phyloP scores from a whole-genome alignment of 2,113 vertebrate species.

The Semnopithecus entellus region DNA sequence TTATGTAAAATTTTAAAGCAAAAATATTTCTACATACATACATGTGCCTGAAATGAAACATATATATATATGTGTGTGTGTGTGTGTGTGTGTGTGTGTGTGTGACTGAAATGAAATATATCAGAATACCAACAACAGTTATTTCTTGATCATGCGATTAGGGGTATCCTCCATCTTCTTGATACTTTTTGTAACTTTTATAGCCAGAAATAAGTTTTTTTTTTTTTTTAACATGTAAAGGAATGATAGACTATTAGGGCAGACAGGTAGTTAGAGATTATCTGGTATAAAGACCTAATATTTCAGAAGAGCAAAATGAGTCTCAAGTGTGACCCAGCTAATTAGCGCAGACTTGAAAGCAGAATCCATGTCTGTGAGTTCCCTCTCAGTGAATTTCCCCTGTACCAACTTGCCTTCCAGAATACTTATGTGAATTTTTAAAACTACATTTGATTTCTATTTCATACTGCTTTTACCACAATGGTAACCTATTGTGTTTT shows the following conservation, averaged over 20 bases:
- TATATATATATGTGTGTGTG: neutral
- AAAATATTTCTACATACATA: neutral
- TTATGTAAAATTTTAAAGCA: neutral
- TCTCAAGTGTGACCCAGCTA: neutral
- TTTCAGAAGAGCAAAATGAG: constrained; percentile 5
- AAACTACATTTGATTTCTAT: neutral
- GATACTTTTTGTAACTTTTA: neutral
- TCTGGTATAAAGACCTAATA: neutral
- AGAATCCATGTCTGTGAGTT: neutral
- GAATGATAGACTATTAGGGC: neutral
- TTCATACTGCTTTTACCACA: neutral
- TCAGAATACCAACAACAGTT: neutral
- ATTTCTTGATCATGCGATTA: neutral
- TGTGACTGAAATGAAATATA: neutral
- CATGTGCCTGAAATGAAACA: neutral
- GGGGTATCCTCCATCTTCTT: neutral
- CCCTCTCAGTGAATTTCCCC: neutral
- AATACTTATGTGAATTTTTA: neutral
- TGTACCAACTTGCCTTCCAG: neutral
- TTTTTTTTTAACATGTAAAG: neutral
- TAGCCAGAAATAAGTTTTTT: neutral
- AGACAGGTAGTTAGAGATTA: neutral
- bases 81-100: too few relatives aligned
- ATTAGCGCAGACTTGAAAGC: neutral
- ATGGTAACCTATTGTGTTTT: neutral